Base-by-base conservation (phyloP, 2,888 invertebrate genomes). In the Hypomecis atomaria region DNA sequence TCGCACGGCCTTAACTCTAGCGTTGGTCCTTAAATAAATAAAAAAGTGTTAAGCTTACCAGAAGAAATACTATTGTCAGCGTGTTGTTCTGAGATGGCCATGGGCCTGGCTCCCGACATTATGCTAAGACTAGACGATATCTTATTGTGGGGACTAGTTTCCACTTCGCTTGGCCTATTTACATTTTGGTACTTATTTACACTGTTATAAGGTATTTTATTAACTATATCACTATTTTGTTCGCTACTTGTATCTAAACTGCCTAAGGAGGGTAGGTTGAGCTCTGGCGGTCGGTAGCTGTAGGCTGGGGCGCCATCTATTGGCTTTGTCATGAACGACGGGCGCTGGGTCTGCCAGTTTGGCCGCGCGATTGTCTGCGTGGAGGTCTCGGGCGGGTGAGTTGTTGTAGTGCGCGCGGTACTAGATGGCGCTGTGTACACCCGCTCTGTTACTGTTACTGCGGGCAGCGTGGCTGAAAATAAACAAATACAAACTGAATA, bases 71-170 rank as follows among this genome's bases (percentile, higher is more conserved):
- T 92, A 76, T 93, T 92, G 68, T 93, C 93, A 56, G 85, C 76
- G 71, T 93, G 87, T 75, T 93, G 91, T 69, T 93, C 90, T 62
- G 90, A 85, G 62, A 92, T 89, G 70, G 92, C 92, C 89, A 91
- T 90, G 13, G 93, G 93, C 78, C 93, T 84, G 76, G 93, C 91
- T 73, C 91, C 92, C 69, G 86, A 77, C 73, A 90, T 82, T 87
- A 91, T 78, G 83, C 89, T 92, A 92, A 89, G 93, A 93, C 93
- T 93, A 93, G 93, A 93, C 81, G 93, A 93, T 85, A 93, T 90
- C 88, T 93, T 93, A 85, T 93, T 93, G 80, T 92, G 88, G 80
- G 90, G 93, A 93, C 93, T 93, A 91, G 93, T 82, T 88, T 92
- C 92, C 86, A 86, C 83, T 78, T 87, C 89, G 78, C 81, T 88